Evolutionary conservation across 92 coral and sea anemone species (phyloP).

Genomic region (Phenganax marumi): DNA sequence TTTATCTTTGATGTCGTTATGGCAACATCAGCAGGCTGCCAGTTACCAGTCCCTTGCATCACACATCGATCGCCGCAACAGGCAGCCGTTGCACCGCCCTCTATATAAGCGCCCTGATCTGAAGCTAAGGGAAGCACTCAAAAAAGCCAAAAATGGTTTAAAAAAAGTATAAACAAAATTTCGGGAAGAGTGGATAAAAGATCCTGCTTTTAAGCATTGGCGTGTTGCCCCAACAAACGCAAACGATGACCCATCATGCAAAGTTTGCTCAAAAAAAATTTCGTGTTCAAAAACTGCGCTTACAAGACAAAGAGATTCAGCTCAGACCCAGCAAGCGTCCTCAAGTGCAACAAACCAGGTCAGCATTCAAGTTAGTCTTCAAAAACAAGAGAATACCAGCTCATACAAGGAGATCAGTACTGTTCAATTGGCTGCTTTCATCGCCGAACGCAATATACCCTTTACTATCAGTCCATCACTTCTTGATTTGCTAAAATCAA

Average conservation of each 20-base stretch:
- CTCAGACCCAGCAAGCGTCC: background rate
- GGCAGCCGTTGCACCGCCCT: no score
- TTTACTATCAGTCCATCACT: background rate
- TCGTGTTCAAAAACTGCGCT: background rate
- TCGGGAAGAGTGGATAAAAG: no score
- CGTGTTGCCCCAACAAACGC: background rate
- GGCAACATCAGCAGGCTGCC: no score
- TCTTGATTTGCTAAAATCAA: background rate
- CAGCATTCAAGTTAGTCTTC: conserved; percentile 2
- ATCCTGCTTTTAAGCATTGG: no score
- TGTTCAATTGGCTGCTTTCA: conserved; percentile 2
- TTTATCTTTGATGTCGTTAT: no score
- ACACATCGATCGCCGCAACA: no score
- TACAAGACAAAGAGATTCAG: background rate
- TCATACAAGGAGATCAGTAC: background rate
- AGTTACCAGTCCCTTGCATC: no score
- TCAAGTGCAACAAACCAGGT: background rate
- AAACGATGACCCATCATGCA: background rate
- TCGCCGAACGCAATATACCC: background rate
- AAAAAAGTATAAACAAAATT: no score
- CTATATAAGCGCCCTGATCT: no score
- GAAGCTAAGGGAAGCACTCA: no score
- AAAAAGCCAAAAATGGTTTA: no score
- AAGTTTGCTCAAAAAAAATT: conserved; percentile 1
- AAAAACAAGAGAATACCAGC: background rate